Evolutionary conservation across 2,888 invertebrate genomes (phyloP).

Genomic region (Clanis bilineata): DNA sequence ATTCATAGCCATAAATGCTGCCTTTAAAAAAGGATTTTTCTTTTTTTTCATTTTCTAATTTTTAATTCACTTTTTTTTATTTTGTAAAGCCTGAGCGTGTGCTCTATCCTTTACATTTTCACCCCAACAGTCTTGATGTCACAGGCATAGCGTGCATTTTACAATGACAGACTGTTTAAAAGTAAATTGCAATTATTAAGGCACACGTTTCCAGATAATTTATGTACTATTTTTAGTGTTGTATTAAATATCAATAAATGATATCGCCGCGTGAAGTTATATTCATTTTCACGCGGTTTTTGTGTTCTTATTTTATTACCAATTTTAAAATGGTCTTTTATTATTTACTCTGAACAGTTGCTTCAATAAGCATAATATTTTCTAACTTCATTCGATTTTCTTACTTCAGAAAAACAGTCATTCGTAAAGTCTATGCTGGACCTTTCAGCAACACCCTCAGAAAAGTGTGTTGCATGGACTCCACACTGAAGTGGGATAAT

Average conservation of each 20-base stretch:
- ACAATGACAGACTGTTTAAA: neutral
- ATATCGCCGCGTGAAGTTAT: neutral
- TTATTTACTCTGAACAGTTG: neutral
- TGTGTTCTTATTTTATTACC: neutral
- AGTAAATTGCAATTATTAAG: neutral
- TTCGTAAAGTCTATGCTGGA: too few species aligned
- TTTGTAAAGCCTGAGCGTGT: neutral
- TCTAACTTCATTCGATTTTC: too few species aligned
- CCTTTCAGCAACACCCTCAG: too few species aligned
- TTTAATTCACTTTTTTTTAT: too few species aligned
- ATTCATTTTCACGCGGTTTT: conserved; percentile 2
- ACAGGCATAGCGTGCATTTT: neutral
- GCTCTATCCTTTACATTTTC: neutral
- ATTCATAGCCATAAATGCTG: too few species aligned
- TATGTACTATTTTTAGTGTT: neutral
- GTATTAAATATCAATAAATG: conserved; percentile 7
- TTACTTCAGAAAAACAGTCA: too few species aligned
- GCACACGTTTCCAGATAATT: neutral
- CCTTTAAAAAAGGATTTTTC: too few species aligned
- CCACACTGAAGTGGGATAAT: too few species aligned
- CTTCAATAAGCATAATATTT: too few species aligned
- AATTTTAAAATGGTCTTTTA: neutral
- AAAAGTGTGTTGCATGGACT: too few species aligned
- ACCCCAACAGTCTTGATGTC: neutral
- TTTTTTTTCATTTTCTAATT: too few species aligned